Evolutionary conservation across 2,113 vertebrate genomes (phyloP).

Genomic region (Notarius lentiginosus): DNA sequence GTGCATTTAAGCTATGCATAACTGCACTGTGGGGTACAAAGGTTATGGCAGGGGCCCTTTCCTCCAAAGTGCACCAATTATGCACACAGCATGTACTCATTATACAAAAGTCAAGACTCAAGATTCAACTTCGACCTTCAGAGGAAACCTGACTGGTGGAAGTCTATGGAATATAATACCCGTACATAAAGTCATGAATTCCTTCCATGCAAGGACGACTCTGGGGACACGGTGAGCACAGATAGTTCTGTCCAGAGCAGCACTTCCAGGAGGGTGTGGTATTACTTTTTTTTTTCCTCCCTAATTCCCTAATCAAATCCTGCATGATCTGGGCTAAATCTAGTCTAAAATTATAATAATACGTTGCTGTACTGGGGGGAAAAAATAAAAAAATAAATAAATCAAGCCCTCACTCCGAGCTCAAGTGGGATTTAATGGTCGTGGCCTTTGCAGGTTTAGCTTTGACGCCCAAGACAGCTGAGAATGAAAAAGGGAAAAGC

Average conservation of each 20-base stretch:
- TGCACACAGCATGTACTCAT: slow-evolving; percentile 12
- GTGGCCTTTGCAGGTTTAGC: slow-evolving; percentile 11
- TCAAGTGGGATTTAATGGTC: background rate
- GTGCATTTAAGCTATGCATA: background rate
- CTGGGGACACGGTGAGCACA: background rate
- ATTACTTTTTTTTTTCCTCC: background rate
- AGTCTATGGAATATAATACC: slow-evolving; percentile 11
- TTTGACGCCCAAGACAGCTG: slow-evolving; percentile 7
- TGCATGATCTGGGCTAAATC: background rate
- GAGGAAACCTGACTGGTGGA: slow-evolving; percentile 4
- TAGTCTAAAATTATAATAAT: background rate
- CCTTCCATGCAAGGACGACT: background rate
- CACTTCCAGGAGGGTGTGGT: slow-evolving; percentile 22
- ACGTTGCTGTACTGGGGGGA: background rate
- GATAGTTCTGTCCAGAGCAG: slow-evolving; percentile 4
- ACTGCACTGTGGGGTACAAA: background rate
- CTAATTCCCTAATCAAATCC: background rate
- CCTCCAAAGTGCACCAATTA: slow-evolving; percentile 2
- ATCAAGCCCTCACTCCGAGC: background rate
- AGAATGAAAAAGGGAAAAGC: background rate
- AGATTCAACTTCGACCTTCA: background rate
- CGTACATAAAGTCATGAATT: background rate
- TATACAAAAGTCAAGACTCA: slow-evolving; percentile 1
- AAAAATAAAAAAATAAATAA: background rate
- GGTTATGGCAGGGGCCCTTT: background rate